phyloP scores from a whole-genome alignment of 1,140 invertebrate species.

The Drosophila nebulosa region DNA sequence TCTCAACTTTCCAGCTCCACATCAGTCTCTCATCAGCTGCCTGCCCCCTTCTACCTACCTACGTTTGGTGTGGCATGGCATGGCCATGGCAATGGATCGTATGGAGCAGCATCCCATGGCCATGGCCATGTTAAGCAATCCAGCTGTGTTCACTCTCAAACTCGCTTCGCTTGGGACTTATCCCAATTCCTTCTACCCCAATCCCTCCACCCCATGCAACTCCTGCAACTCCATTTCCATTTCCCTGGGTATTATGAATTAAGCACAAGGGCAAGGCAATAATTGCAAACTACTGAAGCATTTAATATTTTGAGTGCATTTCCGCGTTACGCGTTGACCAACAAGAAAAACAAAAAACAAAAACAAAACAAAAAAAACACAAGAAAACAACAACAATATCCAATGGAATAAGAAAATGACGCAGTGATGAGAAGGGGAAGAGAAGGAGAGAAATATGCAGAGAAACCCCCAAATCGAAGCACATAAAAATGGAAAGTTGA shows the following conservation, averaged over 20 bases:
- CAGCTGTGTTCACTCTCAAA: neutral
- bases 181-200: neutral
- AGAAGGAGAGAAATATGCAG: neutral
- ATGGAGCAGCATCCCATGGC: neutral
- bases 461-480: constrained; percentile 39
- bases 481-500: constrained; percentile 66
- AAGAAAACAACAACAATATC: neutral
- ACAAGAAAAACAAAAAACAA: constrained; percentile 15
- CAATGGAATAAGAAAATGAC: neutral
- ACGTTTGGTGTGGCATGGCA: too few species aligned
- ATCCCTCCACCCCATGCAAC: neutral
- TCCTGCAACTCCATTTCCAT: constrained; percentile 8
- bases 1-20: constrained; percentile 1
- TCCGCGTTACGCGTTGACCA: constrained; percentile 56
- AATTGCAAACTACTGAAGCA: constrained; percentile 78
- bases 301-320: constrained; percentile 79
- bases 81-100: neutral
- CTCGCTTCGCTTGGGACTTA: neutral
- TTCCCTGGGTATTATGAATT: constrained; percentile 62
- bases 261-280: constrained; percentile 56
- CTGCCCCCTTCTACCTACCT: neutral
- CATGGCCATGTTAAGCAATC: neutral
- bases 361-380: neutral
- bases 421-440: constrained; percentile 9
- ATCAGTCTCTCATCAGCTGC: neutral